Evolutionary conservation across 2,888 invertebrate species (phyloP).

Genomic region (Ecdyonurus torrentis): DNA sequence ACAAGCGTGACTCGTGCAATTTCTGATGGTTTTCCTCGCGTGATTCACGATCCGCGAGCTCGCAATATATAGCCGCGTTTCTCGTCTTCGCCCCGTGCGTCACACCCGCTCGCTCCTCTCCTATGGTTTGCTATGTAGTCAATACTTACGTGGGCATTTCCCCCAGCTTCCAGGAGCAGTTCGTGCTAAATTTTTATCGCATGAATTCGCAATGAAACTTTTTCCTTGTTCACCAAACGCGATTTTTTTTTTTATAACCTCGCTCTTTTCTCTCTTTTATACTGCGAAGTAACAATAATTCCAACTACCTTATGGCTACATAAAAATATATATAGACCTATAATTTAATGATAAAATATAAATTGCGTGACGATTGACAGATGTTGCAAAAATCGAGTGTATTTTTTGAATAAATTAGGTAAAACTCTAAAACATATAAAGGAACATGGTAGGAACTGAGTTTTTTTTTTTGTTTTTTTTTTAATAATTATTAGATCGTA

Average conservation of each 20-base stretch:
- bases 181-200: background rate
- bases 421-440: too few species aligned
- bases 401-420: too few species aligned
- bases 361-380: background rate
- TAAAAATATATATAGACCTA: too few species aligned
- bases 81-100: background rate
- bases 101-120: background rate
- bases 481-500: too few species aligned
- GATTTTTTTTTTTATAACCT: background rate
- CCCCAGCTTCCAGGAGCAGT: background rate
- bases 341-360: too few species aligned
- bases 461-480: too few species aligned
- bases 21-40: conserved; percentile 1
- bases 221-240: background rate
- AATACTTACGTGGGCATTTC: background rate
- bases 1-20: background rate
- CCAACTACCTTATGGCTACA: too few species aligned
- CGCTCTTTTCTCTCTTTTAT: background rate
- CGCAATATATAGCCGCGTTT: too few species aligned
- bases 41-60: background rate
- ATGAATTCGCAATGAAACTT: background rate
- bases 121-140: background rate
- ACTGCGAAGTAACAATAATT: too few species aligned
- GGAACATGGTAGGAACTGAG: background rate
- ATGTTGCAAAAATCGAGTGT: background rate